Conservation (phyloP, 1,140 invertebrate species). For the Dermatophagoides farinae region DNA sequence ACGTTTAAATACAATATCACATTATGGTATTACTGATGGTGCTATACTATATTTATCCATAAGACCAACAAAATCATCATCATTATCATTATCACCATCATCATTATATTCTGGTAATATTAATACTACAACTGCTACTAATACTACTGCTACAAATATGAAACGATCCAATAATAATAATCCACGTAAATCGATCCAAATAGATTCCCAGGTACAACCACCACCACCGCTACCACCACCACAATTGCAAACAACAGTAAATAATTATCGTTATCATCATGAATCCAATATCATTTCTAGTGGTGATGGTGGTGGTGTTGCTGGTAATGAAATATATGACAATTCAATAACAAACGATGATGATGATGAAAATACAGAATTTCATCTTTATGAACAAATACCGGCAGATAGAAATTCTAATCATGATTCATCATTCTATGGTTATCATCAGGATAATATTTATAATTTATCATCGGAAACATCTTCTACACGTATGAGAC, state of each 20-base stretch:
- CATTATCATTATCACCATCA: not conserved
- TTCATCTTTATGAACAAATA: conserved; percentile 6
- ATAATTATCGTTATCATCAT: not conserved
- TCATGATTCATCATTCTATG: not conserved
- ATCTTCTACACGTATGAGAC: not conserved
- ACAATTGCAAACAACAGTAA: too few species aligned
- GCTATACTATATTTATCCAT: conserved; percentile 59
- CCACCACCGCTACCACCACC: too few species aligned
- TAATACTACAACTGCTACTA: too few species aligned
- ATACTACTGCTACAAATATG: not conserved
- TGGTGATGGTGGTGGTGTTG: not conserved
- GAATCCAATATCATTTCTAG: not conserved
- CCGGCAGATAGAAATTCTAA: not conserved
- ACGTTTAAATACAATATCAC: conserved; percentile 69
- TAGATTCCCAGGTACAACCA: too few species aligned
- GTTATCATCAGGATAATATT: not conserved
- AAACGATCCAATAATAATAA: not conserved
- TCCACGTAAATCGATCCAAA: not conserved
- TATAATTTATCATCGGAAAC: not conserved
- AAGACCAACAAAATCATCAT: not conserved
- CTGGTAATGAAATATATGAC: too few species aligned
- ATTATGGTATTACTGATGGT: conserved; percentile 83
- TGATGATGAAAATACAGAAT: not conserved
- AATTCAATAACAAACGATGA: not conserved
- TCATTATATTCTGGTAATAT: not conserved